Conservation (phyloP, 2,888 invertebrate genomes). For the Drosophila cracens region DNA sequence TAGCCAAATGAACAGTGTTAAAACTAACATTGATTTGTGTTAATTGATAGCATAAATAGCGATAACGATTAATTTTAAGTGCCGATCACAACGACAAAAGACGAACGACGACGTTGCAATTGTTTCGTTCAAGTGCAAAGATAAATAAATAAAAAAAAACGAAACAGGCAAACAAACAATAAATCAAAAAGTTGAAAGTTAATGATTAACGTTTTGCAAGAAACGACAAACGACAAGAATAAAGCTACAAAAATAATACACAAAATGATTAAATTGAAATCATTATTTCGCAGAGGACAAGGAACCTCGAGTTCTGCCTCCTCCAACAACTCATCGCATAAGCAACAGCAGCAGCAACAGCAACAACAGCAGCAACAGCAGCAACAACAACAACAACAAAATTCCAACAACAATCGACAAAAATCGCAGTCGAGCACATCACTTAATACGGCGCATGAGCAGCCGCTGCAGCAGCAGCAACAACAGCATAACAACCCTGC, state of each 20-base stretch:
- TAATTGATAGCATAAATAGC: conserved; percentile 42
- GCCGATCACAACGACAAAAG: conserved; percentile 46
- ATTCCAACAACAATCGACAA: conserved; percentile 78
- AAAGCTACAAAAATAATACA: conserved; percentile 20
- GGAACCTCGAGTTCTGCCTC: conserved; percentile 85
- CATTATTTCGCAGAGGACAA: conserved; percentile 95
- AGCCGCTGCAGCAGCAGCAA: conserved; percentile 45
- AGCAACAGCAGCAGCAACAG: conserved; percentile 55
- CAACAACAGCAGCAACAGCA: conserved; percentile 60
- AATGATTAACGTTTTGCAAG: conserved; percentile 73
- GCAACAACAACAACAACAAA: conserved; percentile 33
- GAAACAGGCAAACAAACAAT: conserved; percentile 4
- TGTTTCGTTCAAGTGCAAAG: conserved; percentile 23
- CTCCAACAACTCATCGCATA: conserved; percentile 73
- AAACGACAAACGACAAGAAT: conserved; percentile 18
- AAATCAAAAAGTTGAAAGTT: conserved; percentile 38
- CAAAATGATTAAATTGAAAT: conserved; percentile 95
- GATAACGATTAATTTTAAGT: conserved; percentile 48
- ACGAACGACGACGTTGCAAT: conserved; percentile 43
- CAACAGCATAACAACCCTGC: conserved; percentile 43
- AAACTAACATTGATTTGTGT: conserved; percentile 37
- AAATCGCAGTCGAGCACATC: conserved; percentile 82
- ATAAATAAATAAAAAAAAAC: conserved; percentile 19
- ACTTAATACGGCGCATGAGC: conserved; percentile 77
- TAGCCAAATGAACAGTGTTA: conserved; percentile 20